Evolutionary conservation across 2,113 vertebrate genomes (phyloP), one percentile per base, ranked within the genome.

Genomic region (Tauraco erythrolophus): DNA sequence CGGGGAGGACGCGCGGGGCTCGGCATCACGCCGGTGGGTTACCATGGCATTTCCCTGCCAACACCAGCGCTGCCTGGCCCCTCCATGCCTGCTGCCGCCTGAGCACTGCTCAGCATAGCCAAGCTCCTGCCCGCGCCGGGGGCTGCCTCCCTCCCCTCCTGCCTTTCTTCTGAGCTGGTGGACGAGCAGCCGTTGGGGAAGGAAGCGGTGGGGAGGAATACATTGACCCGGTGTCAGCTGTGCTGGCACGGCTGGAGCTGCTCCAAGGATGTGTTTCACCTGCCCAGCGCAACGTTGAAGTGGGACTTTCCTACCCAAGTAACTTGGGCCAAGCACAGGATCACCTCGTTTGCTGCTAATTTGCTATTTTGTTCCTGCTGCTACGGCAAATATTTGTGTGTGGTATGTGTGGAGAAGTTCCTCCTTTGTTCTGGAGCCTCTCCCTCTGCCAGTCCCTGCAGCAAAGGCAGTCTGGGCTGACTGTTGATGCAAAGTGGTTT

Each of bases 361-460:
- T 89, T 91, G 74, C 93, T 88, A 18, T 92, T 95, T 94, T 95
- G 48, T 95, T 91, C 93, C 92, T 88, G 94, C 94, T 96, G 84
- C 96, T 90, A 74, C 0, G 90, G 92, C 95, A 97, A 96, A 97
- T 97, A 97, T 96, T 96, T 96, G 95, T 85, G 84, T 95, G 88
- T 50, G 95, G 95, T 95, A 84, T 92, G 87, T 45, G 91, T 10
- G 82, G 93, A 93, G 97, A 93, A 77, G 92, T 96, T 97, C 58
- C 43, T 84, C 46, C 94, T 96, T 96, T 94, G 97, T 94, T 96
- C 60, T 17, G 2, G 66, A 74, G 88, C 94, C 92, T 94, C 94
- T 97, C 95, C 95, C 90, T 77, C 53, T 61, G 81, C 96, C 92
- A 93, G 94, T 94, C 92, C 95, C 94, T 93, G 88, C 92, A 97